Evolutionary conservation across 2,888 invertebrate species (phyloP).

Genomic region (Luffia ferchaultella): DNA sequence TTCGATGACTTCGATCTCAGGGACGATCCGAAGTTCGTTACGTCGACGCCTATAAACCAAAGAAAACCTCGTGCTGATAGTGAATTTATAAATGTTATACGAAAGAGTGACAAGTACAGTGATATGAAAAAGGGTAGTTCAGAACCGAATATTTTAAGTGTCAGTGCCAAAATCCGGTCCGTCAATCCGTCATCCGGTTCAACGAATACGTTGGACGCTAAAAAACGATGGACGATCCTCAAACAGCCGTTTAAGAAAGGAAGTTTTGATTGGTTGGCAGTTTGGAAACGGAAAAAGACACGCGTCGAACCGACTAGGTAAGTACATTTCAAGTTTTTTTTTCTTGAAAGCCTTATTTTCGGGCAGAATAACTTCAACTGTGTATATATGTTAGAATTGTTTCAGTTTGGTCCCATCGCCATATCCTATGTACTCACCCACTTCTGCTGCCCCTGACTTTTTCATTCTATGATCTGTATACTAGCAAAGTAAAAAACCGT

Average conservation of each 20-base stretch:
- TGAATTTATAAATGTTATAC: conserved; percentile 20
- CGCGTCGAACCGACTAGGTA: conserved; percentile 33
- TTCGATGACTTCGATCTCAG: conserved; percentile 43
- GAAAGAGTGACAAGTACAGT: conserved; percentile 40
- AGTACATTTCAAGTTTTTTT: no score
- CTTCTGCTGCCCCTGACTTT: no score
- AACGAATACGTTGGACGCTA: conserved; percentile 36
- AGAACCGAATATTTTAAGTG: conserved; percentile 45
- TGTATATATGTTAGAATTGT: no score
- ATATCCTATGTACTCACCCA: no score
- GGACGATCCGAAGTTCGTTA: conserved; percentile 31
- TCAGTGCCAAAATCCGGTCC: conserved; percentile 27
- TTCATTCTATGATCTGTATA: no score
- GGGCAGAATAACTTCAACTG: no score
- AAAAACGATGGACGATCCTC: conserved; percentile 44
- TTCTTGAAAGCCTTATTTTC: no score
- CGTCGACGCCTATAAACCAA: conserved; percentile 47
- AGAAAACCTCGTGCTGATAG: conserved; percentile 39
- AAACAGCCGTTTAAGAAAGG: conserved; percentile 47
- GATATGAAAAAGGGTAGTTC: conserved; percentile 44
- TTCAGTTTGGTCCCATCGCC: no score
- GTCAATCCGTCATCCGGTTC: conserved; percentile 20
- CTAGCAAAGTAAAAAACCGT: no score
- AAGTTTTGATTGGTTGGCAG: conserved; percentile 47
- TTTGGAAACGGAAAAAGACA: conserved; percentile 34